Base-by-base conservation (phyloP, 2,888 invertebrate genomes). In the Saturnia pavonia region DNA sequence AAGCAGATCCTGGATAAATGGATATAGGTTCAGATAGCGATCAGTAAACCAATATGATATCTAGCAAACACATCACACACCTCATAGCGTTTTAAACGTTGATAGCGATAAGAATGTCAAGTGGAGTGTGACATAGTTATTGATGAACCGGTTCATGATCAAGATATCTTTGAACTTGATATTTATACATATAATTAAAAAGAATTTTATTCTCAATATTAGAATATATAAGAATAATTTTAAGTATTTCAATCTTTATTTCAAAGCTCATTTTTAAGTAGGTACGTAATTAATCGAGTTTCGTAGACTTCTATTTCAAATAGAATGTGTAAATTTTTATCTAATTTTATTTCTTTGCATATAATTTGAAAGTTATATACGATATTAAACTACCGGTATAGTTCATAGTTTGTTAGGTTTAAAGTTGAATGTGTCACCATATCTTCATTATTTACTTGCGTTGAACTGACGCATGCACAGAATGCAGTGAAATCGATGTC, bases 401-500 rank as follows among this genome's bases (percentile, higher is more conserved):
- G 27, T 60, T 60, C 25, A 27, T 27, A 25, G 22, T 54, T 22
- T 54, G 54, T 22, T 19, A 16, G 16, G 11, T 40, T 63, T 34
- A 65, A 11, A 40, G 65, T n/a, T 40, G 19, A 65, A 65, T 4
- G 65, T n/a, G 11, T n/a, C 9, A 7, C 11, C 27, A 48, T 42
- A 57, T 60, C 45, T 68, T 65, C 1, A n/a, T 14, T 65, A 65
- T 40, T 40, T 65, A 69, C n/a, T n/a, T n/a, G n/a, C 42, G 43
- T 60, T 27, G 8, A 27, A 60, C 19, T 27, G 57, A 25, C 60
- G 67, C 67, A 48, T 42, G 51, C 54, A 9, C 54, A 70, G 66
- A 67, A 43, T 54, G 65, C 71, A 72, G 87, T 83, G 84, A 89
- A 88, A 88, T 85, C 86, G 84, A 88, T 9, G 40, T 65, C n/a